Conservation (phyloP, 2,797 vertebrate species). For the Malurus leucopterus region DNA sequence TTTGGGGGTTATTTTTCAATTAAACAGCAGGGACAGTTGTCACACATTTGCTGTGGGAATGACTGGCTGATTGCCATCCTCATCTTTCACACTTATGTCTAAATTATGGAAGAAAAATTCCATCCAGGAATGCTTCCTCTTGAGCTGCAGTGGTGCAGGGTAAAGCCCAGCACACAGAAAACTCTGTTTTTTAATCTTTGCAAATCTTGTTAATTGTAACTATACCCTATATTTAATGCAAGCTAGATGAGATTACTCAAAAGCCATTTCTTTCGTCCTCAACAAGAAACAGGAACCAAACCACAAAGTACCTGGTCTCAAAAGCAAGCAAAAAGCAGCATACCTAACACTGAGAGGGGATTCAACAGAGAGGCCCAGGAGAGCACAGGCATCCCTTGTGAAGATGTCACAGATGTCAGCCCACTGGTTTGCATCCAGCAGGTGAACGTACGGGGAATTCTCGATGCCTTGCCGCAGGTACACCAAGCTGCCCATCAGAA, state of each 20-base stretch:
- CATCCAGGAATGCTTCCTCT: background rate
- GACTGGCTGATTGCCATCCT: background rate
- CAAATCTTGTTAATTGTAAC: background rate
- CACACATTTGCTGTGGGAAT: background rate
- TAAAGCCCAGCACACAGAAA: background rate
- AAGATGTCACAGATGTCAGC: conserved; percentile 87
- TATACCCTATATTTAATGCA: background rate
- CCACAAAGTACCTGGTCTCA: accelerated
- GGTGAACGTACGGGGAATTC: conserved; percentile 82
- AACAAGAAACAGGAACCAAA: background rate
- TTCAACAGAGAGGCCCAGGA: conserved; percentile 81
- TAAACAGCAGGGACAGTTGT: background rate
- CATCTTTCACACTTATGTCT: background rate
- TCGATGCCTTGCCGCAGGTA: conserved; percentile 84
- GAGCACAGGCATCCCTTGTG: conserved; percentile 80
- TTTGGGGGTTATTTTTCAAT: background rate
- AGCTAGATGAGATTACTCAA: background rate
- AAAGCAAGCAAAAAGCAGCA: background rate
- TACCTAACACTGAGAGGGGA: conserved; percentile 85
- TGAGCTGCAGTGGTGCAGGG: background rate
- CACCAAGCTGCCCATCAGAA: conserved; percentile 84
- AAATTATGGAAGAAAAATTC: background rate
- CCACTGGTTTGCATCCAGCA: conserved; percentile 83
- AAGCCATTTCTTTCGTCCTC: background rate
- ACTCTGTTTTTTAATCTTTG: background rate